Percentiles rank a stretch among this genome's conserved stretches.
These are phyloP conservation scores for Cepaea hortensis DNA, from an alignment of 2,888 invertebrate genomes.

Conservation along the genomic window DNA sequence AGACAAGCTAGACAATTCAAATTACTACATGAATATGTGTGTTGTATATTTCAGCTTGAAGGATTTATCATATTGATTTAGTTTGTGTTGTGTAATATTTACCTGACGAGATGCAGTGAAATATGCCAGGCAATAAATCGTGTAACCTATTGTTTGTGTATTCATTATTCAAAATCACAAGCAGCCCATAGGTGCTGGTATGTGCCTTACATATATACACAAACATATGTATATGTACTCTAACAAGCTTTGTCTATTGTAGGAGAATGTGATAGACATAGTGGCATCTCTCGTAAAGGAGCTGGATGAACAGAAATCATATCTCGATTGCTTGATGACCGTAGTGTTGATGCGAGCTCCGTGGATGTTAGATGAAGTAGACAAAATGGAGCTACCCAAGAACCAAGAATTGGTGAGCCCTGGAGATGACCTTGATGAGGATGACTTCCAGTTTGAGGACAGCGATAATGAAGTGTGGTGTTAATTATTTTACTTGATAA, in stretches of 20 bases:
- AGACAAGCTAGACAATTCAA: no score
- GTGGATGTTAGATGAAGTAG: constrained; percentile 67
- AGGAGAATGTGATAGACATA: constrained; percentile 61
- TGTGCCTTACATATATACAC: no score
- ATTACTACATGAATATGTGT: no score
- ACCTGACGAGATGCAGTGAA: no score
- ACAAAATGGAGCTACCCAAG: constrained; percentile 40
- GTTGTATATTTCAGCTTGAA: no score
- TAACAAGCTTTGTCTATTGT: neutral
- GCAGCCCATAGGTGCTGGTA: no score
- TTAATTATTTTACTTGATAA: neutral
- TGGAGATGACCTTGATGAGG: neutral
- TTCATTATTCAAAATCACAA: no score
- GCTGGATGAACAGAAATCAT: constrained; percentile 62
- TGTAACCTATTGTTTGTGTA: no score
- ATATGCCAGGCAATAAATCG: no score
- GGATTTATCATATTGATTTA: no score
- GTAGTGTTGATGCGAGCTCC: constrained; percentile 63
- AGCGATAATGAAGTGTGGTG: constrained; percentile 42
- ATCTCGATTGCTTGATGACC: constrained; percentile 65
- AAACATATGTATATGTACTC: neutral
- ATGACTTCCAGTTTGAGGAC: constrained; percentile 6
- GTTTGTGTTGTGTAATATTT: no score
- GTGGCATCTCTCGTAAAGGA: constrained; percentile 61
- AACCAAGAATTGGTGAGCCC: neutral